Evolutionary conservation across 1,140 invertebrate genomes (phyloP), one percentile per base, ranked within the genome.

Genomic region (Sitophilus oryzae): DNA sequence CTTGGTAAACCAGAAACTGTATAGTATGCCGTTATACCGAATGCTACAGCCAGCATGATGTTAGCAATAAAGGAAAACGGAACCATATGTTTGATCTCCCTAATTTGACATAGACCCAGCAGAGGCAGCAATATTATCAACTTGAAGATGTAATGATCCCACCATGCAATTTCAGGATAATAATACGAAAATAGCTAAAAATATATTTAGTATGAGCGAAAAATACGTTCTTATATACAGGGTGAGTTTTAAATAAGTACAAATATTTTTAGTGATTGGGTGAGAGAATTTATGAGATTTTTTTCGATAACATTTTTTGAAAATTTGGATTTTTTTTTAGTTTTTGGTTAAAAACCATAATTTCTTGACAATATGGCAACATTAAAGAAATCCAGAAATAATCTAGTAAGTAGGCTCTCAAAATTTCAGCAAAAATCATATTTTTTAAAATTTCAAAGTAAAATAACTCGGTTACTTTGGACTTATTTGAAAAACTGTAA

Each of bases 61-160:
- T 88, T 88, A 14, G 86, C 86, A 21, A 84, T 66, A 1, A 81
- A 76, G 0, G 86, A 89, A 64, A 89, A 86, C 0, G 86, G 86
- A 4, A 88, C 85, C 62, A 89, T 66, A 64, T 79, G 83, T 59
- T 85, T 88, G 0, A 89, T 73, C 61, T 84, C 79, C 23, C 86
- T 66, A 35, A 89, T 82, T 60, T 85, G 81, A 18, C 81, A 81
- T 18, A 83, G 73, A 0, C 81, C 60, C 0, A 84, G 64, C 3
- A 85, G 62, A 1, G 79, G 79, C 0, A 82, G 69, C 5, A 82
- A 68, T 2, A 83, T 67, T 2, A 82, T 59, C 0, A 80, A 63
- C 52, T 83, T 83, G 65, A 80, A 84, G 0, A 74, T 56, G 20
- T 37, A 52, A 14, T 18, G 2, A 22, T 53, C 44, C 46, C 51